These are phyloP conservation scores for Agriopis leucophaearia DNA, from an alignment of 2,888 invertebrate genomes.

Conservation along the genomic window DNA sequence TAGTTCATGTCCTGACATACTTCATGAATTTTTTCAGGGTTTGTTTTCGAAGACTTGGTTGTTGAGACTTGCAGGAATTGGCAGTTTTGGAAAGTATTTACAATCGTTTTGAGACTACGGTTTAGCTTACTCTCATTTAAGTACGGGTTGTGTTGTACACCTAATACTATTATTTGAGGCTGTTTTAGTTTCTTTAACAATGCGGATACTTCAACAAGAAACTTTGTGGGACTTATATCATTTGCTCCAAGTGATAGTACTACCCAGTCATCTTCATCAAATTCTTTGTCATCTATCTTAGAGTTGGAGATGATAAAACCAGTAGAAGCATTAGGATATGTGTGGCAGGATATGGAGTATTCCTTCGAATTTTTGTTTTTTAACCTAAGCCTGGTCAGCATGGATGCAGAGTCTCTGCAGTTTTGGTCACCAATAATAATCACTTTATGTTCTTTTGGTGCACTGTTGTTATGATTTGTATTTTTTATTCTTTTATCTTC, in stretches of 20 bases:
- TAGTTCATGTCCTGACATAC: no score
- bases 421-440: conserved; percentile 6
- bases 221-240: conserved; percentile 4
- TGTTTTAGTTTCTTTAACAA: not conserved
- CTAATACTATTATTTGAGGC: not conserved
- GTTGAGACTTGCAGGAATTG: not conserved
- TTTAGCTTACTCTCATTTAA: conserved; percentile 14
- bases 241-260: conserved; percentile 1
- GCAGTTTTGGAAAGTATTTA: not conserved
- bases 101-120: conserved; percentile 1
- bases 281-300: not conserved
- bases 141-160: not conserved
- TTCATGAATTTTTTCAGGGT: no score
- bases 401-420: not conserved
- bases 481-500: not conserved
- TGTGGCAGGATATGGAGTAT: not conserved
- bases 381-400: not conserved
- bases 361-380: conserved; percentile 2
- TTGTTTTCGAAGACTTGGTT: no score
- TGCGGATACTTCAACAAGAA: conserved; percentile 1
- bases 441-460: not conserved
- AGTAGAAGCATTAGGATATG: not conserved
- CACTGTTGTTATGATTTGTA: not conserved
- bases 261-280: not conserved
- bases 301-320: not conserved